Evolutionary conservation across 2,888 invertebrate species (phyloP), one percentile per base, ranked within the genome.

Genomic region (Melanargia galathea): DNA sequence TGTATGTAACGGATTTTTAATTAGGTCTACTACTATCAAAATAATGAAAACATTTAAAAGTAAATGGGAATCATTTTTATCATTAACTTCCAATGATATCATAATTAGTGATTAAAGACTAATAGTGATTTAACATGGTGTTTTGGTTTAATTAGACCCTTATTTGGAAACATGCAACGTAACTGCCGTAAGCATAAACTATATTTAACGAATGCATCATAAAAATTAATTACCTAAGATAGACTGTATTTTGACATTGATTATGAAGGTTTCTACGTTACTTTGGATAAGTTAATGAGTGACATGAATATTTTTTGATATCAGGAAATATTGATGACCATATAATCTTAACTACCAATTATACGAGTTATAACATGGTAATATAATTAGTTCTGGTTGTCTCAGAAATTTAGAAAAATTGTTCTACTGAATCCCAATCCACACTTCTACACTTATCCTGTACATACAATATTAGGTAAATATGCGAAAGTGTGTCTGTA

Each of bases 301-400:
- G 26, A 43, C 24, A 26, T 16, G 11, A 40, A 40, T 8, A 2
- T 49, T 11, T 35, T 35, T 38, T 20, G 24, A 24, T 49, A 30
- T 30, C 2, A 22, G 24, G 18, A 80, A 83, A 16, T 40, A 40
- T 7, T 45, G 18, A 45, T 45, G 45, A 20, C 45, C 8, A 45
- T n/a, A 45, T 40, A 40, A 16, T 40, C n/a, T 38, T n/a, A 0
- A 35, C 11, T 11, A 1, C 35, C 30, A n/a, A n/a, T n/a, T n/a
- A n/a, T n/a, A n/a, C n/a, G n/a, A n/a, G n/a, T n/a, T n/a, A n/a
- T n/a, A n/a, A n/a, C n/a, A n/a, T n/a, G n/a, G n/a, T n/a, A n/a
- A n/a, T n/a, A n/a, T n/a, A n/a, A n/a, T n/a, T n/a, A n/a, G n/a
- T n/a, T n/a, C n/a, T n/a, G 35, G 35, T 35, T 35, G 13, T 13